phyloP scores from a whole-genome alignment of 2,113 vertebrate genomes.

The Paedocypris sp. region DNA sequence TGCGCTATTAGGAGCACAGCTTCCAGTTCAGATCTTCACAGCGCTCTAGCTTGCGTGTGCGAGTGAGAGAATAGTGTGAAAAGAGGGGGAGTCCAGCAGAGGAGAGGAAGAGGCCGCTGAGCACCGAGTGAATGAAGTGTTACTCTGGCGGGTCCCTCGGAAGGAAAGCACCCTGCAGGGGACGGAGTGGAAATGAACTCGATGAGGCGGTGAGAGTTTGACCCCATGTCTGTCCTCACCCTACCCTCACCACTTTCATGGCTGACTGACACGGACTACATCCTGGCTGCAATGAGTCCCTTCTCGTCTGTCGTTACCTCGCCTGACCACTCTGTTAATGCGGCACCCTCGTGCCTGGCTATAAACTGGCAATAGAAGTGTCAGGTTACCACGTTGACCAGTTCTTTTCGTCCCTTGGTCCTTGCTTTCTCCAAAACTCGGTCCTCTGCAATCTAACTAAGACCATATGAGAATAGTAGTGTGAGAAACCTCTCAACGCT shows the following conservation, averaged over 20 bases:
- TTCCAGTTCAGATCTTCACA: constrained; percentile 20
- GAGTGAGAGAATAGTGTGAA: constrained; percentile 23
- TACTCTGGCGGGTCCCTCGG: constrained; percentile 40
- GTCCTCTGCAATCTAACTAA: constrained; percentile 6
- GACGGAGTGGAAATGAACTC: constrained; percentile 53
- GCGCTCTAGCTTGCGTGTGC: constrained; percentile 16
- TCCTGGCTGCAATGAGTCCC: constrained; percentile 27
- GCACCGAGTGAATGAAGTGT: constrained; percentile 60
- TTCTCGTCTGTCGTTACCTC: constrained; percentile 16
- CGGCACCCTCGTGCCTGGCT: background rate
- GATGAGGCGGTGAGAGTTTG: constrained; percentile 57
- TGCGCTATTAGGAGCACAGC: constrained; percentile 23
- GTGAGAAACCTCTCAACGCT: constrained; percentile 14
- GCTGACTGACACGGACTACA: constrained; percentile 51
- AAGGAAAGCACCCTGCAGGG: constrained; percentile 32
- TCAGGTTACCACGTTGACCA: background rate
- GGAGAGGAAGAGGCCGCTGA: constrained; percentile 39
- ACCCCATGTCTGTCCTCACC: constrained; percentile 26
- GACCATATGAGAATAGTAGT: constrained; percentile 17
- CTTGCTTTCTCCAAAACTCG: background rate
- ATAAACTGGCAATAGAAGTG: background rate
- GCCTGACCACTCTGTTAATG: background rate
- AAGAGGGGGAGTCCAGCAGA: constrained; percentile 7
- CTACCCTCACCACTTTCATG: constrained; percentile 34
- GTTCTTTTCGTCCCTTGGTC: background rate